A percentile compares a stretch with the other conserved stretches of the same genome.
Evolutionary conservation across 2,113 vertebrate species (phyloP).

Genomic region (Bos javanicus): DNA sequence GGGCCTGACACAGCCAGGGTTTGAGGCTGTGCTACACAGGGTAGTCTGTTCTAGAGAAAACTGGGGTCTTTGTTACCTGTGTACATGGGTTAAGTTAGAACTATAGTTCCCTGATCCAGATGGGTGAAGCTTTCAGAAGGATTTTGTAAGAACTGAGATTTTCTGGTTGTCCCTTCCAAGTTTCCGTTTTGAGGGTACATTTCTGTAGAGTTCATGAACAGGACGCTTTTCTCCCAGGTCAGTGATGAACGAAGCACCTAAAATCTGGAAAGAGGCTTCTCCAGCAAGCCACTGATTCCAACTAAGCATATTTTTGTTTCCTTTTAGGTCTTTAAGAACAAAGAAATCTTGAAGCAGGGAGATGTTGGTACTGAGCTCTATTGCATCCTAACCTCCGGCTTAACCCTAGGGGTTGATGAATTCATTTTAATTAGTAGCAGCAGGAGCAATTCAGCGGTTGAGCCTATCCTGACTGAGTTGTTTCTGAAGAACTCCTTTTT

Average conservation of each 20-base stretch:
- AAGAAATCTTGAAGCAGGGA: neutral
- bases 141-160: neutral
- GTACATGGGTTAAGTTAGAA: neutral
- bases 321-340: neutral
- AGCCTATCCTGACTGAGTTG: neutral
- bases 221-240: neutral
- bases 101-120: neutral
- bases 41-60: neutral
- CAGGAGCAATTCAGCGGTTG: neutral
- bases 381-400: neutral
- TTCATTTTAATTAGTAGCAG: constrained; percentile 50
- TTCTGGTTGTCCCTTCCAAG: neutral
- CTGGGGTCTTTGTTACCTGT: neutral
- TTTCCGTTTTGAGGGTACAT: neutral
- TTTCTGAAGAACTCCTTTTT: constrained; percentile 18
- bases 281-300: neutral
- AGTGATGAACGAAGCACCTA: neutral
- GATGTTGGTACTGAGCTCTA: neutral
- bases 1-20: rapidly evolving
- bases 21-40: neutral
- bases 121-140: neutral
- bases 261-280: neutral
- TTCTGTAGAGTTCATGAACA: neutral
- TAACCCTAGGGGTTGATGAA: neutral
- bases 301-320: neutral